These are phyloP conservation scores for Oxyteleia sp. DNA, from an alignment of 2,888 invertebrate genomes.

Conservation along the genomic window DNA sequence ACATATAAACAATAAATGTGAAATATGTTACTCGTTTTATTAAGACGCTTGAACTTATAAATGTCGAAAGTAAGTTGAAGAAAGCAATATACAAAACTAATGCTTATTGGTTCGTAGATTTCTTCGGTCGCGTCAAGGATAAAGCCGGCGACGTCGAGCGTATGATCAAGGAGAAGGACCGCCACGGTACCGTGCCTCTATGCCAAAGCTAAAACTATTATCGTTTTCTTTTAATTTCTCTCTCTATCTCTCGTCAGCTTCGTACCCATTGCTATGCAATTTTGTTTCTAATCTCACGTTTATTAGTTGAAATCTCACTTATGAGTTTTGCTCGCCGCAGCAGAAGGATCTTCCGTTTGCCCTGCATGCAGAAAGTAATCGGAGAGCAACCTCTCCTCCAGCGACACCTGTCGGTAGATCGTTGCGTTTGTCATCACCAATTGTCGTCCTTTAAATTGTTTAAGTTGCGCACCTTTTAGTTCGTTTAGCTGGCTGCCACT, in stretches of 20 bases:
- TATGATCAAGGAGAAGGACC: constrained; percentile 96
- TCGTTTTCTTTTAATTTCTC: not conserved
- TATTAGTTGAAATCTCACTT: too few species aligned
- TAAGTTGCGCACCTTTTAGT: constrained; percentile 21
- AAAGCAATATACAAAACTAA: constrained; percentile 17
- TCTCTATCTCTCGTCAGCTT: not conserved
- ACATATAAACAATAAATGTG: too few species aligned
- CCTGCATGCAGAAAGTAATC: constrained; percentile 14
- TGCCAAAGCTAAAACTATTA: not conserved
- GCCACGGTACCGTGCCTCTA: constrained; percentile 91
- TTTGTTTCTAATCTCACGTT: too few species aligned
- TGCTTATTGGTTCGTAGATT: constrained; percentile 89
- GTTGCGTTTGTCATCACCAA: not conserved
- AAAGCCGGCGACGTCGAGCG: constrained; percentile 97
- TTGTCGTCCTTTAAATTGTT: too few species aligned
- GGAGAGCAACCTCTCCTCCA: constrained; percentile 1
- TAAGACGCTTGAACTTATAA: too few species aligned
- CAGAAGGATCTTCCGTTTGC: constrained; percentile 20
- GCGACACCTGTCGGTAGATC: constrained; percentile 1
- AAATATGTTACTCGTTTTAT: too few species aligned
- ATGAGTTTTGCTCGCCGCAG: constrained; percentile 10
- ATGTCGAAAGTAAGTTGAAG: not conserved
- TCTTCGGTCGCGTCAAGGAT: constrained; percentile 98
- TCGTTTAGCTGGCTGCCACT: constrained; percentile 19
- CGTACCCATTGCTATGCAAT: not conserved